Percentiles rank a stretch among this genome's conserved stretches.
These are phyloP conservation scores for Borostomias antarcticus DNA, from an alignment of 2,797 vertebrate species.

Conservation along the genomic window DNA sequence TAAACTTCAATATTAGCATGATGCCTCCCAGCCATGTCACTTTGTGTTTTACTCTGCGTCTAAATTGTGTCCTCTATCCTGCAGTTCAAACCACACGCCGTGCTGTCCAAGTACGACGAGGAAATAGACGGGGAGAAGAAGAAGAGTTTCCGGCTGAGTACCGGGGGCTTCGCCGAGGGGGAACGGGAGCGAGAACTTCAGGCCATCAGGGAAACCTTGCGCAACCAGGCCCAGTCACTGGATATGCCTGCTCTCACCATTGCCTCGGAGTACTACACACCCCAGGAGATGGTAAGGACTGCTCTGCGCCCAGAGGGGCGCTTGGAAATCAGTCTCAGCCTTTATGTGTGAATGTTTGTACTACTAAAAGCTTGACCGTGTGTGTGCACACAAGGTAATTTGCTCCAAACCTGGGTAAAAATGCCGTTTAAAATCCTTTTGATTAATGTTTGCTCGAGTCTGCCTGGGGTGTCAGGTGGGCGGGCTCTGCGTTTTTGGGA, in stretches of 20 bases:
- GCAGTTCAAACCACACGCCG: slow-evolving; percentile 74
- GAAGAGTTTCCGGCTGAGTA: slow-evolving; percentile 83
- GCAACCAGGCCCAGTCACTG: slow-evolving; percentile 84
- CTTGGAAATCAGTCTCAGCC: background rate
- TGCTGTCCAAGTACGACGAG: slow-evolving; percentile 91
- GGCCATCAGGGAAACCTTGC: slow-evolving; percentile 80
- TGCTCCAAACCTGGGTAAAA: too few species aligned
- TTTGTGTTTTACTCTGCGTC: too few species aligned
- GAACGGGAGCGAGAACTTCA: slow-evolving; percentile 85
- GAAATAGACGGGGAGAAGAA: slow-evolving; percentile 92
- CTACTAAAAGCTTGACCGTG: background rate
- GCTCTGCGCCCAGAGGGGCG: background rate
- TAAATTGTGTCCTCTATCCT: background rate
- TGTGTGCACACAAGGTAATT: too few species aligned
- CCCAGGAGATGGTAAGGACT: slow-evolving; percentile 85
- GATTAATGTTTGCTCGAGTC: too few species aligned
- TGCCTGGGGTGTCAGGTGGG: too few species aligned
- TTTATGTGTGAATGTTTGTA: background rate
- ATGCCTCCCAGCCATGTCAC: too few species aligned
- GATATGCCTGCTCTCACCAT: slow-evolving; percentile 74
- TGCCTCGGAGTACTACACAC: slow-evolving; percentile 87
- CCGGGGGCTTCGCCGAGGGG: slow-evolving; percentile 81
- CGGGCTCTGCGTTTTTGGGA: too few species aligned
- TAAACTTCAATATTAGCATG: background rate
- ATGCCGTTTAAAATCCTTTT: too few species aligned